Conservation (phyloP, 2,888 invertebrate species). For the Netelia virgata region DNA sequence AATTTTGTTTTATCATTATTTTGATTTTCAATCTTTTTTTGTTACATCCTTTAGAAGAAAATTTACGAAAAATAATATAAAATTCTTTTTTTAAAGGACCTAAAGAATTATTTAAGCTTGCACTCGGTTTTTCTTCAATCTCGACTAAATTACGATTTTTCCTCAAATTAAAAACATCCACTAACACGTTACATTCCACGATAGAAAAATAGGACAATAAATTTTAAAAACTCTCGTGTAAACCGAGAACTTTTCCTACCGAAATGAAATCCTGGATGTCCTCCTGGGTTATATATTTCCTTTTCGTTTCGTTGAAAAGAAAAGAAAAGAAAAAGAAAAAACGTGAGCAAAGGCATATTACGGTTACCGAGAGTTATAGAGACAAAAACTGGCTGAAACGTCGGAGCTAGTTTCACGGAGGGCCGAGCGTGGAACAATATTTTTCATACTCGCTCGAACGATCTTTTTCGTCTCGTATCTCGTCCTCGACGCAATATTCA, state of each 20-base stretch:
- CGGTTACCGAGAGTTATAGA: conserved; percentile 4
- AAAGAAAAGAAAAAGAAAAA: background rate
- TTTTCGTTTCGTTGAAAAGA: background rate
- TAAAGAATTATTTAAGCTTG: too few relatives aligned
- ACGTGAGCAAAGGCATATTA: background rate
- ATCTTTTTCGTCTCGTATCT: conserved; percentile 32
- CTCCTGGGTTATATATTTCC: conserved; percentile 26
- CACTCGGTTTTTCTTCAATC: background rate
- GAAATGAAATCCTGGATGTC: conserved; percentile 39
- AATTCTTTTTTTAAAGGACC: too few relatives aligned
- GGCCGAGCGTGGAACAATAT: conserved; percentile 69
- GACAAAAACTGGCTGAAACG: conserved; percentile 4
- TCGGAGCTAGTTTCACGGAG: conserved; percentile 23
- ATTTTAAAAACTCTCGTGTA: background rate
- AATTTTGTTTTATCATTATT: too few relatives aligned
- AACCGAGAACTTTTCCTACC: conserved; percentile 13
- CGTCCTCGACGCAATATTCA: conserved; percentile 12
- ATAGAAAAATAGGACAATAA: background rate
- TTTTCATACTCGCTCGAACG: conserved; percentile 61
- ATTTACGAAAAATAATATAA: too few relatives aligned
- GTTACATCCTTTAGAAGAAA: too few relatives aligned
- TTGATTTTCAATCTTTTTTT: too few relatives aligned
- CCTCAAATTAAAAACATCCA: background rate
- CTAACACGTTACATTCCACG: background rate
- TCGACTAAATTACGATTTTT: background rate